A percentile compares a stretch with the other conserved stretches of the same genome.
These are phyloP conservation scores for Venustoraphidia nigricollis DNA, from an alignment of 2,888 invertebrate species.

Conservation along the genomic window DNA sequence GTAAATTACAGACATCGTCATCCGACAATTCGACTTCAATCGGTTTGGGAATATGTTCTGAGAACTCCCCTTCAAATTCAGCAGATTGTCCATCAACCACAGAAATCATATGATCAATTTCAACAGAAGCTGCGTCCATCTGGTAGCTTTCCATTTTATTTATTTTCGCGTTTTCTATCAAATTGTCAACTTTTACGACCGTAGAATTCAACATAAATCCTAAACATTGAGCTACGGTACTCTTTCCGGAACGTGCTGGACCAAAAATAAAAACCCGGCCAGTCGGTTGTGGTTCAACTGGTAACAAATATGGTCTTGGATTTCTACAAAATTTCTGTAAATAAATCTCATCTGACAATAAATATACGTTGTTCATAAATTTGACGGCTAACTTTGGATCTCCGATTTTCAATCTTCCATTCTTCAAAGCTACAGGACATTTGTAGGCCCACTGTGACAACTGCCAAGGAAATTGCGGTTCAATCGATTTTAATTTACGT, in stretches of 20 bases:
- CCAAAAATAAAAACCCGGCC: constrained; percentile 45
- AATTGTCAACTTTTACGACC: constrained; percentile 25
- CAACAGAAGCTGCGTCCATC: constrained; percentile 7
- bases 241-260: constrained; percentile 41
- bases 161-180: constrained; percentile 10
- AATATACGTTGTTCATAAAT: constrained; percentile 44
- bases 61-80: constrained; percentile 29
- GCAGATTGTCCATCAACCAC: constrained; percentile 17
- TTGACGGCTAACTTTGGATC: constrained; percentile 36
- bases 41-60: constrained; percentile 29
- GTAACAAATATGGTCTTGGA: constrained; percentile 41
- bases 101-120: constrained; percentile 8
- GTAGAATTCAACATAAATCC: constrained; percentile 34
- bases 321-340: constrained; percentile 39
- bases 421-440: constrained; percentile 47
- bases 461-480: constrained; percentile 26
- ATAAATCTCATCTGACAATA: constrained; percentile 35
- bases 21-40: constrained; percentile 27
- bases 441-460: constrained; percentile 41
- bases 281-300: constrained; percentile 38
- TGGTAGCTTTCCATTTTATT: constrained; percentile 15
- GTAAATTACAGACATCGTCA: constrained; percentile 29
- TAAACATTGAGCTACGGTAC: constrained; percentile 36
- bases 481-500: constrained; percentile 17
- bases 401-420: constrained; percentile 35